phyloP scores from a whole-genome alignment of 2,113 vertebrate genomes.

The Bos taurus region DNA sequence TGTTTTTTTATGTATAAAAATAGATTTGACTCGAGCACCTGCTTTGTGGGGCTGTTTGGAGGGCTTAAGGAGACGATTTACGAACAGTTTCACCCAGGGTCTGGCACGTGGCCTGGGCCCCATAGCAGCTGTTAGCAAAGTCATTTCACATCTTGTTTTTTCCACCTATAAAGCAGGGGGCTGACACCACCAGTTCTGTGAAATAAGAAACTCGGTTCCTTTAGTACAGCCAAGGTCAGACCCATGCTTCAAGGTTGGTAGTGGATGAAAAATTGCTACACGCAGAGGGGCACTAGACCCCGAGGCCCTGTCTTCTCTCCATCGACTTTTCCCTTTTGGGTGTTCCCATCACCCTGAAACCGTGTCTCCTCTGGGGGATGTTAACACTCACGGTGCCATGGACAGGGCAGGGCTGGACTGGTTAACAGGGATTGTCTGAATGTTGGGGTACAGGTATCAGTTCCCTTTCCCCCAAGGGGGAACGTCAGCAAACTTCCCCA shows the following conservation, averaged over 20 bases:
- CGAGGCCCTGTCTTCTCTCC: background rate
- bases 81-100: background rate
- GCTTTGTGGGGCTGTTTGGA: background rate
- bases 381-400: background rate
- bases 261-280: background rate
- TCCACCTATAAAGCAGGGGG: background rate
- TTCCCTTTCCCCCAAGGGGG: background rate
- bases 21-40: background rate
- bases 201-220: background rate
- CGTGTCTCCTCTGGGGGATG: rapidly evolving
- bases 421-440: background rate
- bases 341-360: background rate
- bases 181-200: background rate
- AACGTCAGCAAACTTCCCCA: background rate
- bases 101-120: background rate
- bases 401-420: background rate
- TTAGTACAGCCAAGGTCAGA: background rate
- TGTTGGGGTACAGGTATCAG: background rate
- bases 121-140: background rate
- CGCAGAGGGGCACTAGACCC: background rate
- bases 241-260: background rate
- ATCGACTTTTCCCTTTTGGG: background rate
- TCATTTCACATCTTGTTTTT: background rate
- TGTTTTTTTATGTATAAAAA: background rate
- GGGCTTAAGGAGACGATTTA: background rate